These are phyloP conservation scores for Cossypha caffra DNA, from an alignment of 2,797 vertebrate species.

Conservation along the genomic window DNA sequence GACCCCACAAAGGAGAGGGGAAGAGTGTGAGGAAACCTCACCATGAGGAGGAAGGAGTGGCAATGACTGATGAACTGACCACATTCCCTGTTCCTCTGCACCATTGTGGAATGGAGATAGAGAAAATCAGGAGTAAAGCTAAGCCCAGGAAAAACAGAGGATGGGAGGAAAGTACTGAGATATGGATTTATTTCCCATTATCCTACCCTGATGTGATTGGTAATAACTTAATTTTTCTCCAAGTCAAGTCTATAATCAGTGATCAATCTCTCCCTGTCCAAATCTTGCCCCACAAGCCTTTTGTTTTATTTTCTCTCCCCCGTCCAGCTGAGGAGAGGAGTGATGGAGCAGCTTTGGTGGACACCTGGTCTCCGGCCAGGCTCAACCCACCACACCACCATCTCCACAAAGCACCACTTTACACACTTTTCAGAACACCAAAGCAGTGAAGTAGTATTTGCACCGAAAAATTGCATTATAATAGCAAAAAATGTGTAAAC, in stretches of 20 bases:
- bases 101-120: background rate
- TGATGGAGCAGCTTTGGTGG: background rate
- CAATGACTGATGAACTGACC: background rate
- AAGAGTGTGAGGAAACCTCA: background rate
- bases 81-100: background rate
- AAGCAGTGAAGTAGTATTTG: constrained; percentile 68
- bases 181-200: background rate
- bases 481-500: constrained; percentile 64
- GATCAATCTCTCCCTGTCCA: background rate
- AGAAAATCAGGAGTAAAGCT: background rate
- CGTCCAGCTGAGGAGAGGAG: background rate
- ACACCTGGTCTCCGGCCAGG: background rate
- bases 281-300: background rate
- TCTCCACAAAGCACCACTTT: constrained; percentile 53
- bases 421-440: constrained; percentile 44
- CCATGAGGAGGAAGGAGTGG: background rate
- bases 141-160: background rate
- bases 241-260: background rate
- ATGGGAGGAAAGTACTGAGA: background rate
- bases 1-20: background rate
- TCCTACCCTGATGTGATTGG: background rate
- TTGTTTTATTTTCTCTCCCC: background rate
- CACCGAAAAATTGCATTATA: constrained; percentile 60
- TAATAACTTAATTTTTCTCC: background rate
- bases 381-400: background rate